A percentile compares a stretch with the other conserved stretches of the same genome.
These are phyloP conservation scores for Poecilia latipinna DNA, from an alignment of 2,113 vertebrate species.

Conservation along the genomic window DNA sequence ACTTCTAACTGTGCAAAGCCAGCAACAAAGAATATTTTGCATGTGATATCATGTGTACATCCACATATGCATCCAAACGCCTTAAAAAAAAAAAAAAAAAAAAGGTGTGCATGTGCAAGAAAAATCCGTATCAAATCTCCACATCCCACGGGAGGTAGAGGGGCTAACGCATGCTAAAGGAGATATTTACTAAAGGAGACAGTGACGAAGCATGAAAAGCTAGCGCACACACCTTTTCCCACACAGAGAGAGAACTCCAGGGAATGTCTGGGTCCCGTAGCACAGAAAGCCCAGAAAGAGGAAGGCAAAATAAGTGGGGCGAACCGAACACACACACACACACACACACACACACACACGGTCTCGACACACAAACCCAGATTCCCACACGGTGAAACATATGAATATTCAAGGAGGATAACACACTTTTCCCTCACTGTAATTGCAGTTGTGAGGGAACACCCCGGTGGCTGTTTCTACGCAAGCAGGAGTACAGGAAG, in stretches of 20 bases:
- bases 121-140: conserved; percentile 39
- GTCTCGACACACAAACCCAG: neutral
- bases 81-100: conserved; percentile 5
- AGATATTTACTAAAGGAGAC: conserved; percentile 42
- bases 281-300: conserved; percentile 58
- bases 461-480: conserved; percentile 49
- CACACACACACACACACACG: conserved; percentile 10
- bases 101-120: conserved; percentile 11
- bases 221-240: conserved; percentile 32
- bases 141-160: conserved; percentile 32
- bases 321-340: conserved; percentile 20
- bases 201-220: conserved; percentile 11
- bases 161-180: conserved; percentile 3
- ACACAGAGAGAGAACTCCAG: conserved; percentile 45
- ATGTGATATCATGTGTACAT: neutral
- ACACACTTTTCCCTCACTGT: conserved; percentile 50
- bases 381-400: conserved; percentile 30
- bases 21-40: conserved; percentile 28
- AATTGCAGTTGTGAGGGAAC: conserved; percentile 58
- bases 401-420: conserved; percentile 57
- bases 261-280: conserved; percentile 47
- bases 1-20: conserved; percentile 29
- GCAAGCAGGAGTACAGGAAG: conserved; percentile 15
- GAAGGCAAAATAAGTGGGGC: conserved; percentile 46
- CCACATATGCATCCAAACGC: conserved; percentile 21